Evolutionary conservation across 1,140 invertebrate genomes (phyloP), one percentile per base, ranked within the genome.

Genomic region (Ganaspis sp.): DNA sequence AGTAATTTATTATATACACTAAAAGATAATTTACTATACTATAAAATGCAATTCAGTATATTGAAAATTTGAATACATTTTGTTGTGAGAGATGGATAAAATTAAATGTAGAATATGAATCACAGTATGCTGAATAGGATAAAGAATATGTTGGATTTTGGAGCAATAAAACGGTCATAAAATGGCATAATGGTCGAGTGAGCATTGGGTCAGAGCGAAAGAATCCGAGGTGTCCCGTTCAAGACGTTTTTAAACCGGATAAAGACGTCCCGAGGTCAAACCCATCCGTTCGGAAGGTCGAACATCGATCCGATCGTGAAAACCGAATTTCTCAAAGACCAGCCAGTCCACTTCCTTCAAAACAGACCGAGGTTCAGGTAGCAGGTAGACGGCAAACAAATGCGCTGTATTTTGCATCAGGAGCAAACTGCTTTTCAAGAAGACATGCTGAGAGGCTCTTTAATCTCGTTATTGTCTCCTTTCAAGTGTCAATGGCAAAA

Each of bases 221-320:
- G 15, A 64, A 29, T n/a, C 23, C 21, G 23, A 64, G 26, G 23
- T 64, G 9, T 64, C 21, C 42, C 45, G 45, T 64, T n/a, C 23
- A 64, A n/a, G 54, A 64, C 23, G 23, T 64, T 64, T 64, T n/a
- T 64, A 29, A 64, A 64, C 58, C 58, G 58, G 58, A 64, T 64
- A 64, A 64, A 64, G 58, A 64, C 58, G 58, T 64, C 58, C 58
- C 58, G 58, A 64, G 58, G 58, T 64, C 23, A 34, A 26, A n/a
- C 23, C 15, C 12, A 64, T 64, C 58, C 58, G 23, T 29, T 64
- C 26, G 58, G 58, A 64, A 64, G 58, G 58, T 29, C 58, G 23
- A 64, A 64, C 58, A 64, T 29, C 23, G 54, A 58, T 58, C 54
- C 9, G 21, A 29, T 64, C 23, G 58, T 64, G 58, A 64, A 64